Evolutionary conservation across 2,113 vertebrate species (phyloP), one percentile per base, ranked within the genome.

Genomic region (Ammodytes dubius): DNA sequence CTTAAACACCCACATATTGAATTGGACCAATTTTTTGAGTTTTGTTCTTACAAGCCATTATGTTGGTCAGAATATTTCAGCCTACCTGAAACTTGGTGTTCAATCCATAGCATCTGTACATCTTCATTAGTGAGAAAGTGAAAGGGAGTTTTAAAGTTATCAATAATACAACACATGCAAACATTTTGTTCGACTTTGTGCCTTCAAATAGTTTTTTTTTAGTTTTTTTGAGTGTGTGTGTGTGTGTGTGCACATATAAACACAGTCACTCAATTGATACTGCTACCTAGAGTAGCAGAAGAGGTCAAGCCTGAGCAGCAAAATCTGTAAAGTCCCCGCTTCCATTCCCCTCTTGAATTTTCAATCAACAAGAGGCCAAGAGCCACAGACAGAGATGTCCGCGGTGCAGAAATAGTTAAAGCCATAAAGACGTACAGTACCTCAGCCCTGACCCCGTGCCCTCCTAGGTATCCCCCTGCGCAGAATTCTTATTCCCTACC

Each of bases 401-500:
- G 46, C 40, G 79, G 93, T 72, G 82, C 70, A 67, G 91, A 95
- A 95, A 91, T 85, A 91, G 95, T 95, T 95, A 96, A 96, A 93
- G 89, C 90, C 94, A 95, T 95, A 94, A 95, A 95, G 94, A 96
- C 91, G 54, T 94, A 94, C 92, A 93, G 93, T 94, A 91, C 89
- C 93, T 94, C 93, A 91, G 94, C 89, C 88, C 91, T 94, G 93
- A 87, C 91, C 94, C 91, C 80, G 76, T 93, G 91, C 95, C 94
- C 81, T 64, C 94, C 91, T 95, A 68, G 95, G 95, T 91, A 93
- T 98, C 96, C 94, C 91, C 95, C 94, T 90, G 96, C 93, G 94
- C 96, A 94, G 95, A 97, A 98, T 99, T 98, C 97, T 98, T 98
- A 99, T 97, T 99, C 97, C 97, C 97, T 95, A 97, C 97, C 97